Evolutionary conservation across 2,888 invertebrate genomes (phyloP), one percentile per base, ranked within the genome.

Genomic region (Resseliella maxima): DNA sequence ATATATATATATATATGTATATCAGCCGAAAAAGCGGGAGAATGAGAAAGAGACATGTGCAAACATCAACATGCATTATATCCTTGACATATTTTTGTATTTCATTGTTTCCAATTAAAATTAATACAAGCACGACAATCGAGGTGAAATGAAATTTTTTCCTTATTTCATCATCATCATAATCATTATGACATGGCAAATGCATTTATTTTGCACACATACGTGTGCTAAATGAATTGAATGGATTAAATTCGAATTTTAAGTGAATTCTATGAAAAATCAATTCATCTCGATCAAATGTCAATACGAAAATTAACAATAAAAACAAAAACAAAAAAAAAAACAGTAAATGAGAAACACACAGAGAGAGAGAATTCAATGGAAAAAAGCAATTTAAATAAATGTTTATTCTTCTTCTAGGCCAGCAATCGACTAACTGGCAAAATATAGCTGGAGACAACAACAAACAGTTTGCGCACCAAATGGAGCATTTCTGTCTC

Each of bases 71-170:
- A 31, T 27, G 72, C 31, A 59, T 72, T 72, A 2, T 35, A 72
- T 27, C 72, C 72, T 72, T 72, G 72, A 72, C 72, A 72, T 15
- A 72, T 72, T 72, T 72, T 31, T 31, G n/a, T n/a, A 31, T 72
- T 59, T 24, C 24, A 31, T 31, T 72, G 72, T 72, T 72, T 31
- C 72, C 27, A 72, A 72, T 72, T 72, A 35, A 72, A 72, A 72
- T 72, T 31, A 59, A 59, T 59, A 24, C 59, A 72, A 27, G 31
- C 72, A 18, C 31, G 59, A 72, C 15, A 72, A 72, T 72, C 72
- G 35, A 72, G 72, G 72, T 35, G 72, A 72, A 72, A 72, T 72
- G 72, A n/a, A 27, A 72, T 72, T 72, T 72, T 35, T 35, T 72
- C 72, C 72, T 31, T 15, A 35, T 72, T 72, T 72, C 35, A 24